These are phyloP conservation scores for Macaria notata DNA, from an alignment of 2,888 invertebrate species.

Conservation along the genomic window DNA sequence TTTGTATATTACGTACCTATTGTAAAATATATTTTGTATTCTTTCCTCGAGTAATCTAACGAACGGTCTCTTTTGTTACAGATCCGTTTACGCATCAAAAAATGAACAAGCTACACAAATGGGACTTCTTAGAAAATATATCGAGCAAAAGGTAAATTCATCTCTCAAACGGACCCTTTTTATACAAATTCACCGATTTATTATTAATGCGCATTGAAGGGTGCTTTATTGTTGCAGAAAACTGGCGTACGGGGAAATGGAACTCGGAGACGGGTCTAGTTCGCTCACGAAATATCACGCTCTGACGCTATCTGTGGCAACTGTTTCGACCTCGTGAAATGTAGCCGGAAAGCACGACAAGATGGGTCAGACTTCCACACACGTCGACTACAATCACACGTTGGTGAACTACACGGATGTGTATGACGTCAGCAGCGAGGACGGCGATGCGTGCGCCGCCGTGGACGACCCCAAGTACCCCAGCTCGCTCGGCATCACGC, in stretches of 20 bases:
- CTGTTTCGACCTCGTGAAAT: constrained; percentile 56
- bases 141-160: constrained; percentile 56
- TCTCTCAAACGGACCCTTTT: constrained; percentile 31
- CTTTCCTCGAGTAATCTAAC: constrained; percentile 37
- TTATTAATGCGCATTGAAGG: constrained; percentile 35
- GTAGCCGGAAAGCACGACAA: constrained; percentile 46
- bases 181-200: constrained; percentile 11
- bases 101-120: constrained; percentile 63
- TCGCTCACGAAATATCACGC: constrained; percentile 45
- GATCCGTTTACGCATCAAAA: constrained; percentile 52
- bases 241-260: constrained; percentile 55
- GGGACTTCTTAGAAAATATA: constrained; percentile 56
- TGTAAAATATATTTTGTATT: constrained; percentile 18
- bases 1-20: too few species aligned
- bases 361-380: constrained; percentile 71
- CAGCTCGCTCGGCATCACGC: constrained; percentile 86
- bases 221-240: constrained; percentile 63
- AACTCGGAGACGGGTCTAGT: constrained; percentile 41
- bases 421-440: constrained; percentile 54
- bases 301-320: constrained; percentile 44
- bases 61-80: constrained; percentile 59
- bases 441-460: constrained; percentile 70
- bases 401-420: constrained; percentile 58
- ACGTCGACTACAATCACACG: constrained; percentile 57
- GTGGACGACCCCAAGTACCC: constrained; percentile 79